These are phyloP conservation scores for Hiodon tergisus DNA, from an alignment of 2,113 vertebrate genomes.

Conservation along the genomic window DNA sequence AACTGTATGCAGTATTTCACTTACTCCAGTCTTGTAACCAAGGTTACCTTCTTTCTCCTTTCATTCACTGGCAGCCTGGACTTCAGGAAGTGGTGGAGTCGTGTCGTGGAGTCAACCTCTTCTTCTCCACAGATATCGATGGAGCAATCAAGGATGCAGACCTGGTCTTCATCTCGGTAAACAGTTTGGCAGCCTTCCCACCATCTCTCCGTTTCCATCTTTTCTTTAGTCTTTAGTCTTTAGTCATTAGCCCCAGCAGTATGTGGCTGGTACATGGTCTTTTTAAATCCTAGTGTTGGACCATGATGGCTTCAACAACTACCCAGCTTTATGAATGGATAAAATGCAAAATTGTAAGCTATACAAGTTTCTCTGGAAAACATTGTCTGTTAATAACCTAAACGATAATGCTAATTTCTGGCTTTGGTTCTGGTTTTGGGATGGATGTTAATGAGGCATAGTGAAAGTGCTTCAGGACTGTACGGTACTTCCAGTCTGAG, in stretches of 20 bases:
- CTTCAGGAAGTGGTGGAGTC: slow-evolving; percentile 95
- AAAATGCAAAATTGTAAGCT: too few relatives aligned
- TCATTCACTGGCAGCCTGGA: slow-evolving; percentile 68
- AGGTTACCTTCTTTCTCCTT: background rate
- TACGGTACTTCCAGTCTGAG: background rate
- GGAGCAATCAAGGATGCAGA: slow-evolving; percentile 92
- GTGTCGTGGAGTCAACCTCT: slow-evolving; percentile 88
- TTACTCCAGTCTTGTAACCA: background rate
- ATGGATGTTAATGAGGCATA: background rate
- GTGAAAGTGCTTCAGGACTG: background rate
- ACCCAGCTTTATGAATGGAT: too few relatives aligned
- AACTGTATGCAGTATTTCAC: background rate
- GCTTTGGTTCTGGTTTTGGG: background rate
- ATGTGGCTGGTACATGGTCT: too few relatives aligned
- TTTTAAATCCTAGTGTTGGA: too few relatives aligned
- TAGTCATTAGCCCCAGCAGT: too few relatives aligned
- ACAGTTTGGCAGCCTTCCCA: slow-evolving; percentile 36
- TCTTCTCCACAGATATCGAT: slow-evolving; percentile 94
- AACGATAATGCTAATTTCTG: background rate
- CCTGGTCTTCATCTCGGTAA: slow-evolving; percentile 97
- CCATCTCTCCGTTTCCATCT: background rate
- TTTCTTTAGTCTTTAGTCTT: background rate
- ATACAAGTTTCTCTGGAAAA: too few relatives aligned
- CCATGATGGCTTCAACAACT: too few relatives aligned
- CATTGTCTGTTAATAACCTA: too few relatives aligned